Conservation (phyloP, 2,888 invertebrate genomes). For the Therioaphis trifolii region DNA sequence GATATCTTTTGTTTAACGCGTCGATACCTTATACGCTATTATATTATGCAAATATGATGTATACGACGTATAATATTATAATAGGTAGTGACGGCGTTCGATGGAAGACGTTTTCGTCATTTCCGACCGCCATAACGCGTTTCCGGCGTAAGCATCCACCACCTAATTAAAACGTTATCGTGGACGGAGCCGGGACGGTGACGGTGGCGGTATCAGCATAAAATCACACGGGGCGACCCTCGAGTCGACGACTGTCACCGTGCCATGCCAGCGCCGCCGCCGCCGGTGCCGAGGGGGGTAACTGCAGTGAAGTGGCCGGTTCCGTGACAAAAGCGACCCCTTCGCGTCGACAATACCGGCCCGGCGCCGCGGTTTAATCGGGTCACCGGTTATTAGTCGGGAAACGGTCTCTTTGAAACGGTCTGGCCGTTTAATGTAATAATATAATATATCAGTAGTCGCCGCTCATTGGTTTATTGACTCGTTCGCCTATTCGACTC, state of each 20-base stretch:
- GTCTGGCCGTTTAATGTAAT: too few relatives aligned
- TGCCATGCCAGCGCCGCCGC: neutral
- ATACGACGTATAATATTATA: too few relatives aligned
- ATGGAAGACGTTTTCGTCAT: conserved; percentile 38
- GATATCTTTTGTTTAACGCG: too few relatives aligned
- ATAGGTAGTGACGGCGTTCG: neutral
- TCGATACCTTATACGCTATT: too few relatives aligned
- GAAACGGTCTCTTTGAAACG: conserved; percentile 28
- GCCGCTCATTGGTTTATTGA: too few relatives aligned
- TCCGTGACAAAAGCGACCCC: conserved; percentile 28
- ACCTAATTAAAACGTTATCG: conserved; percentile 53
- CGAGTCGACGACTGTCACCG: neutral
- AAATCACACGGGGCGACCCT: neutral
- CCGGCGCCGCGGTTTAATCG: neutral
- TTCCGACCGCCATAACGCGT: conserved; percentile 20
- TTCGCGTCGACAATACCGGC: conserved; percentile 6
- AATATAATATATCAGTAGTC: too few relatives aligned
- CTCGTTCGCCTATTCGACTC: too few relatives aligned
- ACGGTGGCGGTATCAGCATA: conserved; percentile 45
- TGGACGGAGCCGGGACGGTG: neutral
- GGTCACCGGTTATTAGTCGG: conserved; percentile 30
- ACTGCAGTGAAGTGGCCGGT: conserved; percentile 2
- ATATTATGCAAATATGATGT: too few relatives aligned
- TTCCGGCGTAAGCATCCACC: conserved; percentile 4
- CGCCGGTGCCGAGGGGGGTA: neutral